Percentiles rank a stretch among this genome's conserved stretches.
These are phyloP conservation scores for Orthonyx spaldingii DNA, from an alignment of 2,113 vertebrate species.

Conservation along the genomic window DNA sequence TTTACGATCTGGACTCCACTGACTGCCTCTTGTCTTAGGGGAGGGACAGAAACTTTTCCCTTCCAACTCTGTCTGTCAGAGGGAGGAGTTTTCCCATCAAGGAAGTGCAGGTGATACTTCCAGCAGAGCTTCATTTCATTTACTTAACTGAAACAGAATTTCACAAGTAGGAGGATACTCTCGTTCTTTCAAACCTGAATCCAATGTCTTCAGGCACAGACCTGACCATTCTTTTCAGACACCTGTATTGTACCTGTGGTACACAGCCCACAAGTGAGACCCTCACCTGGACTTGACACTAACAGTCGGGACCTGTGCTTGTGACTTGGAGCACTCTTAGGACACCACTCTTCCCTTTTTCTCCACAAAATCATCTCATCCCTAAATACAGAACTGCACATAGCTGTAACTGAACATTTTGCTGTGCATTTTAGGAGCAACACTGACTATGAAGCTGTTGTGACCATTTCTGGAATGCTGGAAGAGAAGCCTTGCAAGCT, in stretches of 20 bases:
- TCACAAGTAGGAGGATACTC: not conserved
- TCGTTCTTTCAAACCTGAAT: not conserved
- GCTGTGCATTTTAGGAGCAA: constrained; percentile 67
- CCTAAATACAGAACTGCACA: not conserved
- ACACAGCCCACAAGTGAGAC: rapidly evolving
- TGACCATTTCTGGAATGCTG: constrained; percentile 77
- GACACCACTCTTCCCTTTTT: not conserved
- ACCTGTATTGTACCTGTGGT: rapidly evolving
- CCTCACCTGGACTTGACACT: not conserved
- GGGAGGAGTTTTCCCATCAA: not conserved
- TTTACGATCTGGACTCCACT: not conserved
- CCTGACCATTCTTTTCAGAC: not conserved
- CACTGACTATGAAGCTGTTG: constrained; percentile 56
- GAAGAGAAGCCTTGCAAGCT: constrained; percentile 75
- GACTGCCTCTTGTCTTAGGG: not conserved
- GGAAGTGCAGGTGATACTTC: not conserved
- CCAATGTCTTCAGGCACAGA: not conserved
- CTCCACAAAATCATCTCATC: not conserved
- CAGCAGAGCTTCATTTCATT: not conserved
- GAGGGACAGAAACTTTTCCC: not conserved
- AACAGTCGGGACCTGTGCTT: rapidly evolving
- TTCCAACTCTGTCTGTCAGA: not conserved
- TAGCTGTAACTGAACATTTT: not conserved
- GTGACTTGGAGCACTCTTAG: not conserved
- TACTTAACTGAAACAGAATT: not conserved